A percentile compares a stretch with the other conserved stretches of the same genome.
Conservation (phyloP, 35 echinoderm and acorn worm genomes). For the Apostichopus californicus region DNA sequence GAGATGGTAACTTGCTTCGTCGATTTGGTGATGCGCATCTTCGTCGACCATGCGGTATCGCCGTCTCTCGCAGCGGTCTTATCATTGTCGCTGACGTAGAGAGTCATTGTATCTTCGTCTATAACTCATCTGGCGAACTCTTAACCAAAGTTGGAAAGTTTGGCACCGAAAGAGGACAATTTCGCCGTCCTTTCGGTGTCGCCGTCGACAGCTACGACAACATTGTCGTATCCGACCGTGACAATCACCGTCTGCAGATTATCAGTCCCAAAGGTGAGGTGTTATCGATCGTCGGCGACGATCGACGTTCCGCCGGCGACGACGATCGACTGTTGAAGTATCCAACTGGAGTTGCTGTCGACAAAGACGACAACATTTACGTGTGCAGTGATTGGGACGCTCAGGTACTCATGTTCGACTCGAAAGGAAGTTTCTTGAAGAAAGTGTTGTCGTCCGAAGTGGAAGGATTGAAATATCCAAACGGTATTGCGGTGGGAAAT, state of each 20-base stretch:
- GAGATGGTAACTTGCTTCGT: constrained; percentile 68
- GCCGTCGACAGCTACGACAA: constrained; percentile 87
- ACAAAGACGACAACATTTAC: constrained; percentile 85
- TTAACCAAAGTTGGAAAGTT: constrained; percentile 73
- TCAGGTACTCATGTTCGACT: constrained; percentile 79
- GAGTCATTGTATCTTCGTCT: constrained; percentile 76
- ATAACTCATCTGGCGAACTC: constrained; percentile 62
- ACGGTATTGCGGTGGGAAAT: constrained; percentile 77
- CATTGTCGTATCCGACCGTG: constrained; percentile 87
- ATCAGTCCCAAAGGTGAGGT: constrained; percentile 35
- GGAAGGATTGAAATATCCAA: constrained; percentile 88
- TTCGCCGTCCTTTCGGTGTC: constrained; percentile 77
- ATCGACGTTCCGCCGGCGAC: constrained; percentile 57
- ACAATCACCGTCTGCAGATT: constrained; percentile 88
- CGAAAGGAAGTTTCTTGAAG: constrained; percentile 80
- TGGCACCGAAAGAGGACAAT: constrained; percentile 75
- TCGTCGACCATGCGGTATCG: constrained; percentile 82
- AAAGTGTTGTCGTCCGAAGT: constrained; percentile 78
- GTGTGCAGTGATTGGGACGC: constrained; percentile 98
- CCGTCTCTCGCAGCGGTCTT: constrained; percentile 77
- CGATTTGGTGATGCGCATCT: constrained; percentile 69
- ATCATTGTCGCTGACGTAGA: constrained; percentile 87
- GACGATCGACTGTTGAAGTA: constrained; percentile 84
- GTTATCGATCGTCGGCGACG: constrained; percentile 31
- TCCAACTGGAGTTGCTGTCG: constrained; percentile 82